Evolutionary conservation across 2,797 vertebrate genomes (phyloP), one percentile per base, ranked within the genome.

Genomic region (Yasuhikotakia modesta): DNA sequence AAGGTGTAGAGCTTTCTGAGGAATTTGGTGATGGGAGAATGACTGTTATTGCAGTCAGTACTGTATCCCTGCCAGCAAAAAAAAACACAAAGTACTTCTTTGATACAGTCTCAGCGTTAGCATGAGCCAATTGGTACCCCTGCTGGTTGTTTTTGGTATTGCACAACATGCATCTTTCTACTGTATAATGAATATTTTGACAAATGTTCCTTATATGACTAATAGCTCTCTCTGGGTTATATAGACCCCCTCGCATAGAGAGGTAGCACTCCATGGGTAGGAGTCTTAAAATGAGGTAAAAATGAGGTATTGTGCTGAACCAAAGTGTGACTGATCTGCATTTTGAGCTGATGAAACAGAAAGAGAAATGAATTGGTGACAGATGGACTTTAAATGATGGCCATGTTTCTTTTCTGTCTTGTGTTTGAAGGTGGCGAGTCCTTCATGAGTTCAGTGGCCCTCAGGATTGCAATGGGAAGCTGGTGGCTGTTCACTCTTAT

Each of bases 401-500:
- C 0, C 21, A 16, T 22, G 5, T 50, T 22, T 64, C 30, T 45
- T 4, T 12, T 43, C 19, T 64, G 22, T 24, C 39, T 64, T 66
- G 27, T 77, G 53, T 27, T 70, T 84, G 4, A 84, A 99, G 98
- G 97, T 73, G 94, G 94, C 0, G 98, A 99, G 83, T 96, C 96
- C 52, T 92, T 95, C 19, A 92, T 95, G 86, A 96, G 95, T 80
- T 98, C 98, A 0, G 89, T 98, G 88, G 96, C 98, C 2, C 93
- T 98, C 91, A 93, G 96, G 69, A 98, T 99, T 0, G 96, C 98
- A 6, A 97, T 99, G 97, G 98, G 96, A 52, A 99, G 96, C 88
- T 99, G 98, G 98, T 99, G 98, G 98, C 96, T 99, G 81, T 99
- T 99, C 87, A 99, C 98, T 0, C 96, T 99, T 77, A 97, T 99